phyloP scores from a whole-genome alignment of 1,140 invertebrate genomes.

The Babylonia areolata region DNA sequence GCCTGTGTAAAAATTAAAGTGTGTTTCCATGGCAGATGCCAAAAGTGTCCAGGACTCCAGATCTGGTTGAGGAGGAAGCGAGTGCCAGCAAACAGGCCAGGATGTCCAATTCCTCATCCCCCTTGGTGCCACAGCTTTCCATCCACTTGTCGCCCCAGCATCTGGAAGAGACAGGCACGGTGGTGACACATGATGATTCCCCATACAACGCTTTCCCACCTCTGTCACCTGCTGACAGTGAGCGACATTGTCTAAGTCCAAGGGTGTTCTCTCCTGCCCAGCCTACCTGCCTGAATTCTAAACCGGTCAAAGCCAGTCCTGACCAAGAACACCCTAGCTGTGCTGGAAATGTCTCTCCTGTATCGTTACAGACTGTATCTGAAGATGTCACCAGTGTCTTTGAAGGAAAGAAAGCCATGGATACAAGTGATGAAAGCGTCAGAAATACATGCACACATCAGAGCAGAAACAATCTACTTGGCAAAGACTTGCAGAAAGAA shows the following conservation, averaged over 20 bases:
- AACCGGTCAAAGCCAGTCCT: not conserved
- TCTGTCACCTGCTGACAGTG: not conserved
- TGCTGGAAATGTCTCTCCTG: not conserved
- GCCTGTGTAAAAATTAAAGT: too few relatives aligned
- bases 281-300: not conserved
- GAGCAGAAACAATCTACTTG: not conserved
- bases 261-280: not conserved
- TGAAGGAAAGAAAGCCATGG: not conserved
- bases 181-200: slow-evolving; percentile 13
- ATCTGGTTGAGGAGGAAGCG: slow-evolving; percentile 6
- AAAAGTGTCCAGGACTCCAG: not conserved
- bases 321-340: not conserved
- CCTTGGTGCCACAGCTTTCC: not conserved
- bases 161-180: slow-evolving; percentile 25
- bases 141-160: slow-evolving; percentile 15
- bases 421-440: not conserved
- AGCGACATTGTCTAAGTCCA: not conserved
- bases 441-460: not conserved
- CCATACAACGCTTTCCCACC: not conserved
- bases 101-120: slow-evolving; percentile 12
- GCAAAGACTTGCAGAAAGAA: not conserved
- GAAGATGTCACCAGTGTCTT: not conserved
- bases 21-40: slow-evolving; percentile 18
- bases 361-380: not conserved
- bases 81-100: not conserved